Conservation (phyloP, 1,140 invertebrate species). For the Nasonia giraulti region DNA sequence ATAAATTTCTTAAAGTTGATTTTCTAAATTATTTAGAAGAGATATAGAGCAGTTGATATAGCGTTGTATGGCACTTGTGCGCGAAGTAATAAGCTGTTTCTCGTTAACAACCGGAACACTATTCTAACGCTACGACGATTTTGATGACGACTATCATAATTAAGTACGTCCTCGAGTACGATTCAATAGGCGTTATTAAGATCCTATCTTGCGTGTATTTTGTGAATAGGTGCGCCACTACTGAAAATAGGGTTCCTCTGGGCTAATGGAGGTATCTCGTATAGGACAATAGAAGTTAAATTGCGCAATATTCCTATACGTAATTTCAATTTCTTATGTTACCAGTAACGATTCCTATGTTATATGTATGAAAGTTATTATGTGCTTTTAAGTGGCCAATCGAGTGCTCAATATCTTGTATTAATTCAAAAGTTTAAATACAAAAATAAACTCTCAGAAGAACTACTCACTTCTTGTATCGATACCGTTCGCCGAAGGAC, state of each 20-base stretch:
- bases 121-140: constrained; percentile 33
- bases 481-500: constrained; percentile 82
- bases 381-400: constrained; percentile 17
- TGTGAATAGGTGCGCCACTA: not conserved
- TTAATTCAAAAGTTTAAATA: no score
- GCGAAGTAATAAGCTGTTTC: no score
- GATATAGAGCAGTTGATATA: no score
- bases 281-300: not conserved
- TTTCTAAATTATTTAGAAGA: no score
- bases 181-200: constrained; percentile 31
- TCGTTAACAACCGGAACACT: not conserved
- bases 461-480: constrained; percentile 83
- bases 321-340: not conserved
- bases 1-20: no score
- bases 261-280: not conserved
- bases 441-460: not conserved
- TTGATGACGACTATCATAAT: not conserved
- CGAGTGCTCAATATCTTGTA: not conserved
- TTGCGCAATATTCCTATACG: constrained; percentile 8
- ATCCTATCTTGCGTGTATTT: not conserved
- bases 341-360: not conserved
- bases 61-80: no score
- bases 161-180: not conserved
- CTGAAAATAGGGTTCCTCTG: not conserved
- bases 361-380: no score